These are phyloP conservation scores for Escarpia spicata DNA, from an alignment of 2,888 invertebrate species.

Conservation along the genomic window DNA sequence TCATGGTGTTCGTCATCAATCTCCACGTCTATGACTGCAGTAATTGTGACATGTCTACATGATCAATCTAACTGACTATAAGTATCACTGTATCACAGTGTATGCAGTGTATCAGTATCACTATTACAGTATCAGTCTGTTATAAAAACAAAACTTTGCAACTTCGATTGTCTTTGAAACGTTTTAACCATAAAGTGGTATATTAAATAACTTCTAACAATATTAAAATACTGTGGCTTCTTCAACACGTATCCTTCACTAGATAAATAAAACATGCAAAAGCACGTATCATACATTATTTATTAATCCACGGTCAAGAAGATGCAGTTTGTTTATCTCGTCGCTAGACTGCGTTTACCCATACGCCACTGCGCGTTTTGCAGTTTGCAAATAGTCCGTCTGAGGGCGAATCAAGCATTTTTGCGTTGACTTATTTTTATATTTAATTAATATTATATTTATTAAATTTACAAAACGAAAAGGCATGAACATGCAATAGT, in stretches of 20 bases:
- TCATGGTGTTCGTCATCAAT: background rate
- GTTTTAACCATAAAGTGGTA: background rate
- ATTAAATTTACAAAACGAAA: background rate
- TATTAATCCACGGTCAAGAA: background rate
- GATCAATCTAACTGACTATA: too few species aligned
- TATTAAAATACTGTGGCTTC: background rate
- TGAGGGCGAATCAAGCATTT: background rate
- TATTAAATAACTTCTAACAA: background rate
- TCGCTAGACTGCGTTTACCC: slow-evolving; percentile 6
- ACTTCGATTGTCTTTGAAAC: background rate
- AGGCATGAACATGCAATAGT: background rate
- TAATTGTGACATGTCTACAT: too few species aligned
- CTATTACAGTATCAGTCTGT: too few species aligned
- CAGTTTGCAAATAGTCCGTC: background rate
- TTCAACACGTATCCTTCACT: background rate
- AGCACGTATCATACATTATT: slow-evolving; percentile 2
- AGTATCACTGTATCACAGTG: too few species aligned
- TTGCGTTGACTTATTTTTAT: too few species aligned
- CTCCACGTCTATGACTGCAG: too few species aligned
- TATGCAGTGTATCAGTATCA: too few species aligned
- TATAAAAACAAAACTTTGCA: background rate
- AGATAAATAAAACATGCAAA: background rate
- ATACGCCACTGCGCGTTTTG: background rate
- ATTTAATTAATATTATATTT: background rate
- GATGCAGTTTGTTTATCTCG: background rate